Conservation (phyloP, 2,888 invertebrate genomes). For the Acronicta aceris region DNA sequence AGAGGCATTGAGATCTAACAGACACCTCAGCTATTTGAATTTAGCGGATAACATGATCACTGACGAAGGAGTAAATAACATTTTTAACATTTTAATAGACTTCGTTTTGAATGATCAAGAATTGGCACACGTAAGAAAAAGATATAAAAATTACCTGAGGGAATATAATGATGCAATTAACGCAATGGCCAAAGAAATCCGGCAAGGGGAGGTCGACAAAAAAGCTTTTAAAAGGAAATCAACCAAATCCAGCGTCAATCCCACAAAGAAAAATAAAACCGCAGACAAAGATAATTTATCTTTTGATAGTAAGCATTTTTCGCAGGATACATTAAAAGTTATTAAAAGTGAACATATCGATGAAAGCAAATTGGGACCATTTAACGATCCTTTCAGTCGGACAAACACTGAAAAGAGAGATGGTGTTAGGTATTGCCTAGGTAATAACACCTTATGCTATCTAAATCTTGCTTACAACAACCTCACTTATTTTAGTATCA, state of each 20-base stretch:
- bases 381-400: slow-evolving; percentile 63
- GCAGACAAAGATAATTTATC: neutral
- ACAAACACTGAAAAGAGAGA: slow-evolving; percentile 55
- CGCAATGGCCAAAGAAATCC: slow-evolving; percentile 54
- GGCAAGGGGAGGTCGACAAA: slow-evolving; percentile 52
- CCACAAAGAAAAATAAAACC: slow-evolving; percentile 41
- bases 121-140: slow-evolving; percentile 25
- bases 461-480: slow-evolving; percentile 75
- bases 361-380: slow-evolving; percentile 58
- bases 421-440: slow-evolving; percentile 59
- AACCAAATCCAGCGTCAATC: slow-evolving; percentile 4
- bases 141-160: slow-evolving; percentile 61
- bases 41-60: slow-evolving; percentile 70
- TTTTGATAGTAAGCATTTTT: no score
- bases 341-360: slow-evolving; percentile 61
- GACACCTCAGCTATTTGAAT: slow-evolving; percentile 71
- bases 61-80: slow-evolving; percentile 64
- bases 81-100: slow-evolving; percentile 56
- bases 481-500: slow-evolving; percentile 63
- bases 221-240: slow-evolving; percentile 54
- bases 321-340: slow-evolving; percentile 39
- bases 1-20: slow-evolving; percentile 67
- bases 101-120: slow-evolving; percentile 63
- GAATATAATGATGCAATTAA: slow-evolving; percentile 57
- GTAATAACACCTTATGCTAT: slow-evolving; percentile 70